These are phyloP conservation scores for Bursaphelenchus okinawaensis DNA, from an alignment of 2,888 invertebrate genomes.

Conservation along the genomic window DNA sequence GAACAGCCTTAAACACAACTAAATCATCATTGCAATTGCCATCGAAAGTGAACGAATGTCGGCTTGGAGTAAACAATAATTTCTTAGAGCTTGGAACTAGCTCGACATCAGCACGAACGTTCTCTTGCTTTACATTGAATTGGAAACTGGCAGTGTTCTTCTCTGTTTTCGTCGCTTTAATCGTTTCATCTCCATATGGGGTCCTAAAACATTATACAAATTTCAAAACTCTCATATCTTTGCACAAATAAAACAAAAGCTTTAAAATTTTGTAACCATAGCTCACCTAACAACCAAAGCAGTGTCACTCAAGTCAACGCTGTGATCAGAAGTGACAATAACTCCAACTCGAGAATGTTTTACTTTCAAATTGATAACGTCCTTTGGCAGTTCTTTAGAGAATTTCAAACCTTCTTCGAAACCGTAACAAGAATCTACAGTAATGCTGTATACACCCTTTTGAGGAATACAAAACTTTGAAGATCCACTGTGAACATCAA, in stretches of 20 bases:
- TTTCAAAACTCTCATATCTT: no score
- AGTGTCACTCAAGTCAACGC: background rate
- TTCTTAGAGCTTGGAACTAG: constrained; percentile 28
- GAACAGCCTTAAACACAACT: constrained; percentile 65
- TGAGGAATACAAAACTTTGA: constrained; percentile 21
- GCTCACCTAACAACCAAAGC: no score
- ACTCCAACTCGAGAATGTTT: background rate
- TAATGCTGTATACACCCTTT: constrained; percentile 14
- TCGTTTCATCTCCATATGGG: background rate
- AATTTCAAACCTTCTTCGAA: constrained; percentile 9
- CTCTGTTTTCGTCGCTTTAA: background rate
- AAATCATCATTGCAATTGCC: constrained; percentile 24
- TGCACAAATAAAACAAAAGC: no score
- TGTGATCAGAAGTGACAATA: background rate
- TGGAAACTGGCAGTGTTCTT: background rate
- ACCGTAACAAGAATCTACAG: constrained; percentile 19
- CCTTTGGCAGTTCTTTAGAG: background rate
- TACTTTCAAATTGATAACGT: background rate
- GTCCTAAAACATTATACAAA: background rate
- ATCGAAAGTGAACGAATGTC: constrained; percentile 28
- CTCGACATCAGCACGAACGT: constrained; percentile 9
- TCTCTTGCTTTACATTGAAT: constrained; percentile 1
- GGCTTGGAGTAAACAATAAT: constrained; percentile 43
- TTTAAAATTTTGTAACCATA: no score
- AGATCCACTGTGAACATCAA: background rate